Evolutionary conservation across 2,888 invertebrate species (phyloP), one percentile per base, ranked within the genome.

Genomic region (Drosophila infuscata): DNA sequence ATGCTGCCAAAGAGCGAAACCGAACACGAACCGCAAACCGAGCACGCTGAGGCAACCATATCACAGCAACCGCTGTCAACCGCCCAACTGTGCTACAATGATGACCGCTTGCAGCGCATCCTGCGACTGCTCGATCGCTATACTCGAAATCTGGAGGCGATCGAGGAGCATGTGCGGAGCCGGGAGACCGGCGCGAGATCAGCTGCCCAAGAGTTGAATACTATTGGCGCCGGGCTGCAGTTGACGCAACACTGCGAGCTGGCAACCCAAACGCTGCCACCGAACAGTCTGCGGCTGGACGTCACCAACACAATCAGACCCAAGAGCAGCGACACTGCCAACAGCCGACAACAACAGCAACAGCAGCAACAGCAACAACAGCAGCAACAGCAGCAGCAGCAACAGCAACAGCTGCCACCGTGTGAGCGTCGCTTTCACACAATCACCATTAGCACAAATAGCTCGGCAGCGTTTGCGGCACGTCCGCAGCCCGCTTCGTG

Each of bases 371-470:
- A 29, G 1, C 52, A 15, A 2, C 32, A 52, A 0, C 65, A 48
- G 3, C 59, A n/a, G 1, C 43, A 20, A 3, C 54, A 56, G 3
- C 12, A 17, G 1, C 71, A 36, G 1, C 51, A 41, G 1, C 41
- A 32, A 6, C n/a, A 51, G 1, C 59, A 41, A 7, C 51, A 32
- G 9, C 49, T 38, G 15, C 66, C 74, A 2, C 87, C 87, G 9
- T 87, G 87, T 36, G 87, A 87, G 38, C 70, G 79, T 4, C 72
- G 62, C 11, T 79, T 76, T 38, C 91, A 89, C 56, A 86, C 86
- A 5, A 90, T 91, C 48, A 83, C 82, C 51, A 92, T 91, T 15
- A 87, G 80, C n/a, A 61, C 87, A 5, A 82, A 81, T 52, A 67
- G 75, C 5, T 60, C 76, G 3, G 64, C 89, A 0, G 70, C 81